Evolutionary conservation across 2,113 vertebrate species (phyloP).

Genomic region (Rana temporaria): DNA sequence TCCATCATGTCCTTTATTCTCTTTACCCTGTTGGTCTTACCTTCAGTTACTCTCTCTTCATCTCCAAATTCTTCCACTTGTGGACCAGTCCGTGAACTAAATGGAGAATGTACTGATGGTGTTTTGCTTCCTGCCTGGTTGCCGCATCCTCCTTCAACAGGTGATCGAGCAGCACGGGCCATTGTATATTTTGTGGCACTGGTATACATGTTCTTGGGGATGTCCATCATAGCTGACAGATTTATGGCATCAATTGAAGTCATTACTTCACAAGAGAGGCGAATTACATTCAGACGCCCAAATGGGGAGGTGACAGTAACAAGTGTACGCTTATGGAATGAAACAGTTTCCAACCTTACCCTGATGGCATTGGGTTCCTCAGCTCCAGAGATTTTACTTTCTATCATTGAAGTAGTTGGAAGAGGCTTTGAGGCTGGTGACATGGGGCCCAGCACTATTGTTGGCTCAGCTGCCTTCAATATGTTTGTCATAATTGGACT

Average conservation of each 20-base stretch:
- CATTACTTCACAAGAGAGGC: slow-evolving; percentile 85
- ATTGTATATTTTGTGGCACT: slow-evolving; percentile 85
- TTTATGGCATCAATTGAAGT: slow-evolving; percentile 90
- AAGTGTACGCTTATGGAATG: slow-evolving; percentile 84
- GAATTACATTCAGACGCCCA: slow-evolving; percentile 82
- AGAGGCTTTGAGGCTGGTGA: slow-evolving; percentile 79
- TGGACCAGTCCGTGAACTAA: slow-evolving; percentile 6
- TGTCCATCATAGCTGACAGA: slow-evolving; percentile 86
- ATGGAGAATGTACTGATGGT: slow-evolving; percentile 72
- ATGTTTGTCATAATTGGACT: slow-evolving; percentile 87
- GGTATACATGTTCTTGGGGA: slow-evolving; percentile 86
- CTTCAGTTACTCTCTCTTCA: slow-evolving; percentile 40
- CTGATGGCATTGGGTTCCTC: slow-evolving; percentile 85
- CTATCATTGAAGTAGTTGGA: slow-evolving; percentile 83
- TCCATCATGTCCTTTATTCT: slow-evolving; percentile 56
- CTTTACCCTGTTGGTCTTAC: slow-evolving; percentile 59
- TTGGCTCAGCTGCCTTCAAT: slow-evolving; percentile 86
- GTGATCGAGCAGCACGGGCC: slow-evolving; percentile 82
- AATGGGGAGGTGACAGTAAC: slow-evolving; percentile 81
- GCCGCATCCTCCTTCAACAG: slow-evolving; percentile 82
- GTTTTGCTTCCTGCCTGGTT: slow-evolving; percentile 84
- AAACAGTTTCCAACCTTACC: slow-evolving; percentile 85
- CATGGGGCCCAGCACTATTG: slow-evolving; percentile 84
- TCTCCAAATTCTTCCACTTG: slow-evolving; percentile 36
- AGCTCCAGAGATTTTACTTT: slow-evolving; percentile 83